A percentile compares a stretch with the other conserved stretches of the same genome.
phyloP scores from a whole-genome alignment of 2,797 vertebrate genomes.

The Cichlasoma orientale region DNA sequence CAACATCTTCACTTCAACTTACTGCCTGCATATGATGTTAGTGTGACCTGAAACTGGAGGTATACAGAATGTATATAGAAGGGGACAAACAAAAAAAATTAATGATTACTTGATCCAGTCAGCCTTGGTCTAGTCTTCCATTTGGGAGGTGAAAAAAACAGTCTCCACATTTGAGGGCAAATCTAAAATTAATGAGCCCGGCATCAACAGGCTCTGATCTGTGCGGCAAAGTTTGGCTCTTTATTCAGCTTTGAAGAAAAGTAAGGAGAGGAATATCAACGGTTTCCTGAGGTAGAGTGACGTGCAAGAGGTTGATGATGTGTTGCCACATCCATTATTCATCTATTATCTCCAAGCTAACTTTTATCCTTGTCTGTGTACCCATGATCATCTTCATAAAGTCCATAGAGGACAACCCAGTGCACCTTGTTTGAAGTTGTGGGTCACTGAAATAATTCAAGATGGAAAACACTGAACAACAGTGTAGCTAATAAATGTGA shows the following conservation, averaged over 20 bases:
- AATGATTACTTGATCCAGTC: not conserved
- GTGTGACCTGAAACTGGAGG: not conserved
- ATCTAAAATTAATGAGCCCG: not conserved
- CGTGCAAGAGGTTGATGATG: not conserved
- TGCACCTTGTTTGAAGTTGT: not conserved
- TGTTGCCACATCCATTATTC: not conserved
- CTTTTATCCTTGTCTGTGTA: not conserved
- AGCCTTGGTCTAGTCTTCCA: not conserved
- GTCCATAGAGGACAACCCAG: not conserved
- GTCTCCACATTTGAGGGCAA: not conserved
- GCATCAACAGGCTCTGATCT: not conserved
- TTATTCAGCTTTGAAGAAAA: not conserved
- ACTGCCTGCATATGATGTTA: not conserved
- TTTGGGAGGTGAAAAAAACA: not conserved
- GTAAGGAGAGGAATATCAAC: not conserved
- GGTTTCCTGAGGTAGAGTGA: not conserved
- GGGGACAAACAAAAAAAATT: not conserved
- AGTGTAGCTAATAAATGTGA: not conserved
- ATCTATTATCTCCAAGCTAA: not conserved
- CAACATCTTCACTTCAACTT: not conserved
- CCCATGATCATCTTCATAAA: not conserved
- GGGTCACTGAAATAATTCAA: not conserved
- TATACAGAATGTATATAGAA: not conserved
- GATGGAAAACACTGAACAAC: not conserved
- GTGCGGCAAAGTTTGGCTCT: not conserved